Percentiles rank a stretch among this genome's conserved stretches.
Conservation (phyloP, 37 sponge, comb jelly and placozoan genomes). For the Haliclona indistincta region DNA sequence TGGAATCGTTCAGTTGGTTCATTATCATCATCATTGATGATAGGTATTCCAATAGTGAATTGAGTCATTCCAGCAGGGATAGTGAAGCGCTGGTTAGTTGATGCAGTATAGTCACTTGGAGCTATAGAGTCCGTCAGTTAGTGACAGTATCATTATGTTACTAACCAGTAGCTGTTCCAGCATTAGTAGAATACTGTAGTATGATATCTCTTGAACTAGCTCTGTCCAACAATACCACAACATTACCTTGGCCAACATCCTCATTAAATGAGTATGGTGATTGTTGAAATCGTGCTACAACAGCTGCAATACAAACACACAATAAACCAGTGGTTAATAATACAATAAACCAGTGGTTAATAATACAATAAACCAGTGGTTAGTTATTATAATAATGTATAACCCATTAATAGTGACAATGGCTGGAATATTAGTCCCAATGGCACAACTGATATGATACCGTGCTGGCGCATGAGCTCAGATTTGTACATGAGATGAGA, state of each 20-base stretch:
- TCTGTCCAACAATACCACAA: slow-evolving; percentile 3
- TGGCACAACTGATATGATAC: too few species aligned
- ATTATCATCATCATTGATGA: not conserved
- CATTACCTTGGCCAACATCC: not conserved
- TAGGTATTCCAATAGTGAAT: not conserved
- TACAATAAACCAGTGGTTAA: too few species aligned
- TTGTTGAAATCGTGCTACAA: slow-evolving; percentile 3
- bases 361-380: too few species aligned
- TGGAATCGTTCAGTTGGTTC: not conserved
- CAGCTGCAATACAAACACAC: not conserved
- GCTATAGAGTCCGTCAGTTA: not conserved
- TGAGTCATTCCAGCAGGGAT: not conserved
- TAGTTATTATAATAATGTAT: slow-evolving; percentile 7
- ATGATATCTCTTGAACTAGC: not conserved
- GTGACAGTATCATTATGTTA: too few species aligned
- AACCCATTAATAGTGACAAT: slow-evolving; percentile 12
- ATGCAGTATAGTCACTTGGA: not conserved
- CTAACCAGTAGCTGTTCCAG: too few species aligned
- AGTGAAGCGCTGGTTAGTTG: not conserved
- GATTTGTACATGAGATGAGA: too few species aligned
- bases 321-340: not conserved
- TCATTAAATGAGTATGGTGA: slow-evolving; percentile 18
- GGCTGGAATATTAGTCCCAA: slow-evolving; percentile 6
- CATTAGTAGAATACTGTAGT: too few species aligned
- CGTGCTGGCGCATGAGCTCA: too few species aligned